Evolutionary conservation across 2,797 vertebrate genomes (phyloP), one percentile per base, ranked within the genome.

Genomic region (Picus viridis): DNA sequence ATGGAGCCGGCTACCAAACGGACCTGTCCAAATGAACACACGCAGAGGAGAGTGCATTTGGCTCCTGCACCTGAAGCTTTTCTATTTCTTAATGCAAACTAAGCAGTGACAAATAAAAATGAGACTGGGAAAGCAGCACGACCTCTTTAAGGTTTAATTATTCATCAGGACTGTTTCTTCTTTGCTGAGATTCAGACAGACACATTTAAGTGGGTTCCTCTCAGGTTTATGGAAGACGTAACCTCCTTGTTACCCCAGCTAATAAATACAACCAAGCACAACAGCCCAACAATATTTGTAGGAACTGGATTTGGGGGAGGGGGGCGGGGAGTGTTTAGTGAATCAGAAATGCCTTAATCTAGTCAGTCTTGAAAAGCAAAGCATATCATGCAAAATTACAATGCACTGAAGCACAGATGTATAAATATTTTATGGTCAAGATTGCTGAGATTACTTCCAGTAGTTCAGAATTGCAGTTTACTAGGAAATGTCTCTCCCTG

Each of bases 91-190:
- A 85, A 87, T 70, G 70, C 87, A 95, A 96, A 89, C 62, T 39
- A 91, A 94, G 81, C 86, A 91, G 75, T 57, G 87, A 69, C 71
- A 91, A 76, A 85, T 79, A 89, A 95, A 97, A 91, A 85, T 4
- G 29, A 68, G 87, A 51, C 92, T 88, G 94, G 64, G 78, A 95
- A 86, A 77, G 77, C 56, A 89, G 88, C 16, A 10, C 45, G 88
- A 80, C 92, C 92, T 62, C 51, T 90, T 94, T 85, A 86, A 89
- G 90, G 90, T 92, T 97, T 93, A 96, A 94, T 97, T 96, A 96
- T 96, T 97, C 92, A 97, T 96, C 70, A 86, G 96, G 82, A 77
- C 80, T 85, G n/a, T 83, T 83, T 67, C 82, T 93, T 92, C 88
- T 93, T 51, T 49, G 93, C 63, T 79, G 94, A 91, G 91, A 90